phyloP scores from a whole-genome alignment of 2,797 vertebrate species.

The Mormyrus hasselquistii region DNA sequence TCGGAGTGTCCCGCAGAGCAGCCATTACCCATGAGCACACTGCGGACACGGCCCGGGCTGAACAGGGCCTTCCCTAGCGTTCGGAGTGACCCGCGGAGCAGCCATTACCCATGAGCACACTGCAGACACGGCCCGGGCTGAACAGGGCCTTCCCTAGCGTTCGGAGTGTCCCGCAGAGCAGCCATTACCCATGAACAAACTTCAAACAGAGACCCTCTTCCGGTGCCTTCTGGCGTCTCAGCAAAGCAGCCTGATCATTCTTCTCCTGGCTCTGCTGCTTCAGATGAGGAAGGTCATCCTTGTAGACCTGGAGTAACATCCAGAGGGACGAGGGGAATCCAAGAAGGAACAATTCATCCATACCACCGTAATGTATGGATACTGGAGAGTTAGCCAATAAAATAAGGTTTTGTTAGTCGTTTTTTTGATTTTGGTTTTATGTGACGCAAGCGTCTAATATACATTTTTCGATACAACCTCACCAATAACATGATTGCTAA shows the following conservation, averaged over 20 bases:
- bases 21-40: conserved; percentile 85
- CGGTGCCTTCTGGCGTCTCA: conserved; percentile 83
- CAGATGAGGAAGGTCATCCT: conserved; percentile 95
- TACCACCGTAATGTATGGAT: background rate
- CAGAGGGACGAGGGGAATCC: conserved; percentile 23
- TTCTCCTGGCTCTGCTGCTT: conserved; percentile 79
- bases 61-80: background rate
- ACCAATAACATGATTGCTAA: background rate
- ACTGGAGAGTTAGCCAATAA: background rate
- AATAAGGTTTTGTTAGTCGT: background rate
- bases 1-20: background rate
- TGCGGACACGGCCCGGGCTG: conserved; percentile 27
- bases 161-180: background rate
- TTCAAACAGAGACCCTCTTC: conserved; percentile 85
- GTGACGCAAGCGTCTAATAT: background rate
- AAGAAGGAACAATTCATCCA: background rate
- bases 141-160: background rate
- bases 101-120: conserved; percentile 83
- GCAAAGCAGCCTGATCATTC: conserved; percentile 78
- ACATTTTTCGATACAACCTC: background rate
- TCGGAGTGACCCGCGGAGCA: background rate
- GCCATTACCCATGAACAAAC: conserved; percentile 82
- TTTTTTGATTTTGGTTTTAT: background rate
- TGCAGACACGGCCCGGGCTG: conserved; percentile 28
- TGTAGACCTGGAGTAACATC: conserved; percentile 75